Percentiles rank a stretch among this genome's conserved stretches.
Conservation (phyloP, 1,140 invertebrate genomes). For the Solenopsis invicta region DNA sequence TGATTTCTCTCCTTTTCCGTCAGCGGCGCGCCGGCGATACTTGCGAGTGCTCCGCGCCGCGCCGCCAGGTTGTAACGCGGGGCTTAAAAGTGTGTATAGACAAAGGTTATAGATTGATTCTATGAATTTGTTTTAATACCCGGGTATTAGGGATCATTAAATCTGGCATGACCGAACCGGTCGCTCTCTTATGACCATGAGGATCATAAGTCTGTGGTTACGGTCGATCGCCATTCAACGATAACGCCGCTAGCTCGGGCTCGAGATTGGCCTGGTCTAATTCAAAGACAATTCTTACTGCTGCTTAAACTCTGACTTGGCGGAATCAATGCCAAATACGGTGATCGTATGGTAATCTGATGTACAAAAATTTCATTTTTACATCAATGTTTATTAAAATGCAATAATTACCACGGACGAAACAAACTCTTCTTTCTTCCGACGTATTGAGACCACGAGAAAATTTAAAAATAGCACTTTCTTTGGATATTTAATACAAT, state of each 20-base stretch:
- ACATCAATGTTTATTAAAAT: not conserved
- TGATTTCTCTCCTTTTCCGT: conserved; percentile 63
- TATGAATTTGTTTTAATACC: conserved; percentile 78
- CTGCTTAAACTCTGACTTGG: not conserved
- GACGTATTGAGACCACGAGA: not conserved
- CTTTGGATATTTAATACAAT: not conserved
- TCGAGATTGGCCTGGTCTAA: not conserved
- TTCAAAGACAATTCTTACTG: not conserved
- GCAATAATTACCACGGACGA: not conserved
- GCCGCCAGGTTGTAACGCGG: conserved; percentile 11
- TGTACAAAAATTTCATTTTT: not conserved
- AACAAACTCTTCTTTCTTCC: not conserved
- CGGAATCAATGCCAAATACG: conserved; percentile 6
- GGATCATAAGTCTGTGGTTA: conserved; percentile 50
- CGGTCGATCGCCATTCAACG: conserved; percentile 52
- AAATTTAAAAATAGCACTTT: not conserved
- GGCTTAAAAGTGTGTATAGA: conserved; percentile 65
- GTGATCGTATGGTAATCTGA: not conserved
- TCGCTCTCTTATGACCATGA: conserved; percentile 45
- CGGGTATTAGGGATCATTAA: conserved; percentile 73
- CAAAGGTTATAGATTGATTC: conserved; percentile 78
- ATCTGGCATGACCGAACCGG: conserved; percentile 64
- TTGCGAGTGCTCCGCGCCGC: not conserved
- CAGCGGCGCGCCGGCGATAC: conserved; percentile 28
- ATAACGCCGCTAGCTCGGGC: conserved; percentile 20